Evolutionary conservation across 2,888 invertebrate genomes (phyloP).

Genomic region (Scaptomyza polygonia): DNA sequence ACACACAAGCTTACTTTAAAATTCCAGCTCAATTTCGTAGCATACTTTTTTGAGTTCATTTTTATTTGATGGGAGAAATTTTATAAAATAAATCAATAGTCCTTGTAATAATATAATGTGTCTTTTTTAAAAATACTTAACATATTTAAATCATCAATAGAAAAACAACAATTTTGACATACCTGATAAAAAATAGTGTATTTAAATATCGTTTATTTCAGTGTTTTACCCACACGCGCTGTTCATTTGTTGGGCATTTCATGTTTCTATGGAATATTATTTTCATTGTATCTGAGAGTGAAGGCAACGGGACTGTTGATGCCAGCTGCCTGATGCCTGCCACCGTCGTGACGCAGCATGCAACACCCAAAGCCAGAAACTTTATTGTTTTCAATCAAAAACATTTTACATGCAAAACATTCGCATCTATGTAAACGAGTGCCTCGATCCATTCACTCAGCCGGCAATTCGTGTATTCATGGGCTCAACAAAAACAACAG

Average conservation of each 20-base stretch:
- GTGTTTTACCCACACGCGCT: not conserved
- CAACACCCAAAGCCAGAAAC: conserved; percentile 56
- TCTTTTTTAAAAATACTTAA: no score
- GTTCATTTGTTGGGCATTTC: conserved; percentile 44
- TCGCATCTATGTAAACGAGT: conserved; percentile 58
- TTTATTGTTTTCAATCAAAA: conserved; percentile 80
- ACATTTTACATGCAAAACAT: conserved; percentile 76
- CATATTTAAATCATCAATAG: no score
- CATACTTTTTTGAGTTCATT: conserved; percentile 22
- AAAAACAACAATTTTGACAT: not conserved
- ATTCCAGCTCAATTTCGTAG: not conserved
- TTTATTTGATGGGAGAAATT: not conserved
- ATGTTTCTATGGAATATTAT: conserved; percentile 57
- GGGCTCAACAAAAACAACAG: conserved; percentile 23
- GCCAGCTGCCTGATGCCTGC: conserved; percentile 1
- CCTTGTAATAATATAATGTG: no score
- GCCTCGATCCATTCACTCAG: conserved; percentile 67
- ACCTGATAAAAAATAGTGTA: conserved; percentile 16
- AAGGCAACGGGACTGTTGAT: conserved; percentile 8
- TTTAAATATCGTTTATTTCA: conserved; percentile 2
- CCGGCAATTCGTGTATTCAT: conserved; percentile 38
- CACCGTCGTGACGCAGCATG: conserved; percentile 6
- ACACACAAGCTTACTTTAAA: no score
- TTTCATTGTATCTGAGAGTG: conserved; percentile 37
- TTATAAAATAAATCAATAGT: not conserved